Conservation (phyloP, 2,888 invertebrate genomes). For the Philonicus albiceps region DNA sequence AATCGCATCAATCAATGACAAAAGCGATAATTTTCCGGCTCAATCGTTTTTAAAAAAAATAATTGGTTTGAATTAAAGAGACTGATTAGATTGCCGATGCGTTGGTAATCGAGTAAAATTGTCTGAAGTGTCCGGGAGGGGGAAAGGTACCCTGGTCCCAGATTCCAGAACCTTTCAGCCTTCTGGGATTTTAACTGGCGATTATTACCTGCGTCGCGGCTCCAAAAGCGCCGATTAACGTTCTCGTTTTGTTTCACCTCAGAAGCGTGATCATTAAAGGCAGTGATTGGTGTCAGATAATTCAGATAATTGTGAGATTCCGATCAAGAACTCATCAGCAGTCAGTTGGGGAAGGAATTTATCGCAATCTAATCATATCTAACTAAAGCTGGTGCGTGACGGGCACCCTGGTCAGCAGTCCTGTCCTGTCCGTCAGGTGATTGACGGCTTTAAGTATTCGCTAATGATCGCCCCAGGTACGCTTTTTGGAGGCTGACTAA, state of each 20-base stretch:
- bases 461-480: background rate
- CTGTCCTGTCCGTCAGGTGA: background rate
- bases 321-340: conserved; percentile 14
- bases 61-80: background rate
- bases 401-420: background rate
- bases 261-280: background rate
- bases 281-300: background rate
- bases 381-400: background rate
- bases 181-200: background rate
- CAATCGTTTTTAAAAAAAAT: background rate
- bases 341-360: background rate
- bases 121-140: background rate
- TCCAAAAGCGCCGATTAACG: background rate
- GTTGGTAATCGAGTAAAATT: background rate
- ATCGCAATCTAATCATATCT: background rate
- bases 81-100: background rate
- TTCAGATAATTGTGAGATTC: background rate
- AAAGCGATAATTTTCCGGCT: background rate
- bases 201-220: background rate
- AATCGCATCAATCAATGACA: conserved; percentile 21
- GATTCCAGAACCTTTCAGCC: background rate
- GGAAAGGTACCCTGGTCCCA: background rate
- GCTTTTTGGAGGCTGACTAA: background rate
- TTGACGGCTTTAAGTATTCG: background rate
- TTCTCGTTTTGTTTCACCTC: background rate